phyloP scores from a whole-genome alignment of 1,140 invertebrate species.

The Ceratitis capitata region DNA sequence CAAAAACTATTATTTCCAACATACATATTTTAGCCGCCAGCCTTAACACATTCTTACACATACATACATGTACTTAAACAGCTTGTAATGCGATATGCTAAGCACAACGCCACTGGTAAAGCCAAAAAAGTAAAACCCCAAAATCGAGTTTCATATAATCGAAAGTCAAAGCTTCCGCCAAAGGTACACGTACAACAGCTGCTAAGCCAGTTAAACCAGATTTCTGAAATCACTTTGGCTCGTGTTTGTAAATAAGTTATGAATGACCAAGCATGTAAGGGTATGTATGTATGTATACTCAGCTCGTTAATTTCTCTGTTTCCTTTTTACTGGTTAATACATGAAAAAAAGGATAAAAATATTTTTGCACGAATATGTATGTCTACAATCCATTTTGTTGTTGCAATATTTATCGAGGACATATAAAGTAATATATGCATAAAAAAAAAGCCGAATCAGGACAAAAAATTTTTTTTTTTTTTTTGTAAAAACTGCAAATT shows the following conservation, averaged over 20 bases:
- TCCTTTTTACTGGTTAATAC: background rate
- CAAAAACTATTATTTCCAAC: no score
- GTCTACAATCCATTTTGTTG: no score
- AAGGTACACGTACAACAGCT: no score
- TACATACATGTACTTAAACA: no score
- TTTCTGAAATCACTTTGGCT: background rate
- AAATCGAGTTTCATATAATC: background rate
- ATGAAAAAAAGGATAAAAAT: no score
- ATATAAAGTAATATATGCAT: background rate
- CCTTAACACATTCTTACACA: no score
- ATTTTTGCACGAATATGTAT: no score
- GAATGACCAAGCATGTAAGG: no score
- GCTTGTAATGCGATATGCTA: background rate
- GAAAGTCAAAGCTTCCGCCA: background rate
- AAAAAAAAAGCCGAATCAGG: background rate
- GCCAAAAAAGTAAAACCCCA: background rate
- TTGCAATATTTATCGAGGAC: background rate
- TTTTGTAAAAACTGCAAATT: background rate
- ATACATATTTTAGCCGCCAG: no score
- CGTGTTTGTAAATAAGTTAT: background rate
- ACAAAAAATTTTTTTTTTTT: no score
- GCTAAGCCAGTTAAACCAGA: background rate
- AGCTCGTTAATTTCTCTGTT: background rate
- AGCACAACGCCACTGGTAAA: no score
- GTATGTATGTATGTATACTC: no score